These are phyloP conservation scores for Diaprepes abbreviatus DNA, from an alignment of 2,888 invertebrate species.

Conservation along the genomic window DNA sequence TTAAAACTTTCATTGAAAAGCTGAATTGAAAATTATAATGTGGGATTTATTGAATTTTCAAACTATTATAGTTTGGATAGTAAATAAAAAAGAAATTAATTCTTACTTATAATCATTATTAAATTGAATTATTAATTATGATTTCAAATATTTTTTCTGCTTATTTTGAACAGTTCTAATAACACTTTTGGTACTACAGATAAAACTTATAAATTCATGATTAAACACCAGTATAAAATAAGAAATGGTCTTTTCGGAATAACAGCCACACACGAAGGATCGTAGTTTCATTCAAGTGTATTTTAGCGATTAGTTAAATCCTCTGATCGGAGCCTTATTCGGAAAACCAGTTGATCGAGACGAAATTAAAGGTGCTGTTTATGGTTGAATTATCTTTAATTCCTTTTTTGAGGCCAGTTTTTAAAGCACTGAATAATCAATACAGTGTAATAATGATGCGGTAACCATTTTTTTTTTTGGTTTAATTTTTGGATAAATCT, in stretches of 20 bases:
- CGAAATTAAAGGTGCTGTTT: conserved; percentile 38
- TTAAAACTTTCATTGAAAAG: no score
- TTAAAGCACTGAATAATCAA: conserved; percentile 3
- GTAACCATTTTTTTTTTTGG: background rate
- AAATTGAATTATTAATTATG: no score
- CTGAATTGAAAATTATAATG: no score
- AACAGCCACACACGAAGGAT: conserved; percentile 37
- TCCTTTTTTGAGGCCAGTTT: conserved; percentile 12
- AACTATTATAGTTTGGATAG: no score
- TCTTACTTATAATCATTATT: no score
- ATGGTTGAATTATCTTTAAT: conserved; percentile 28
- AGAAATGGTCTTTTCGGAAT: background rate
- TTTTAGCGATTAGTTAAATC: conserved; percentile 39
- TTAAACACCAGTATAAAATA: conserved; percentile 9
- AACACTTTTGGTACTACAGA: no score
- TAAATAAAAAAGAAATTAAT: no score
- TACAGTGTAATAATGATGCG: background rate
- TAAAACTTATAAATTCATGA: no score
- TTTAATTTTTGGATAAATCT: background rate
- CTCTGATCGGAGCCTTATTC: conserved; percentile 35
- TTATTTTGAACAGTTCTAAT: no score
- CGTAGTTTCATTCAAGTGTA: conserved; percentile 33
- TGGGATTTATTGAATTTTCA: no score
- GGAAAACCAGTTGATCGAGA: conserved; percentile 45
- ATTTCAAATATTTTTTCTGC: no score